Evolutionary conservation across 2,113 vertebrate species (phyloP).

Genomic region (Haemorhous mexicanus): DNA sequence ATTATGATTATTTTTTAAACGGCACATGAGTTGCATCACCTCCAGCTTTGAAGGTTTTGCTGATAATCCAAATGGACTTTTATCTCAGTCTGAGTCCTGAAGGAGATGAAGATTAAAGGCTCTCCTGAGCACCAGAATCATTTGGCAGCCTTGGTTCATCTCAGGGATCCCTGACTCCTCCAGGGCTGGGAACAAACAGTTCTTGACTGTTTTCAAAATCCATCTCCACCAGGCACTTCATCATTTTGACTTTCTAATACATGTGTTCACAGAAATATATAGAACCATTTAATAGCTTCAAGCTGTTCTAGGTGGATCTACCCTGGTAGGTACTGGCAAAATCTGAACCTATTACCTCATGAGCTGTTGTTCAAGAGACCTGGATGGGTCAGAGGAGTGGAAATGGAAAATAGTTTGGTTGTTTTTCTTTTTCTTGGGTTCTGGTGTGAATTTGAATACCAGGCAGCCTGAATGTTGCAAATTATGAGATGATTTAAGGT

Average conservation of each 20-base stretch:
- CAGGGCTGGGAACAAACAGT: conserved; percentile 37
- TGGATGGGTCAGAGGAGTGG: not conserved
- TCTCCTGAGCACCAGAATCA: not conserved
- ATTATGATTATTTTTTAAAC: not conserved
- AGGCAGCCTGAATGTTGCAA: not conserved
- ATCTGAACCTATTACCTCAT: not conserved
- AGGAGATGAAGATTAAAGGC: conserved; percentile 5
- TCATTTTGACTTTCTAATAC: conserved; percentile 10
- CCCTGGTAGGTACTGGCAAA: conserved; percentile 28
- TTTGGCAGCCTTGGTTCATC: conserved; percentile 4
- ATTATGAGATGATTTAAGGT: not conserved
- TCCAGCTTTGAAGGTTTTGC: conserved; percentile 38
- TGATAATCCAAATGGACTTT: not conserved
- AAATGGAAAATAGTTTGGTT: not conserved
- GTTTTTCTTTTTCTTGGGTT: not conserved
- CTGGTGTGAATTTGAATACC: not conserved
- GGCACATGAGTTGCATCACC: not conserved
- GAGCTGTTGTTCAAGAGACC: not conserved
- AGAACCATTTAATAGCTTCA: conserved; percentile 39
- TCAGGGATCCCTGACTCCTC: not conserved
- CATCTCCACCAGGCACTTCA: not conserved
- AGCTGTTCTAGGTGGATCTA: conserved; percentile 8
- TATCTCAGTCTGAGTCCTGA: not conserved
- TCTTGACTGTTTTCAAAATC: conserved; percentile 58
- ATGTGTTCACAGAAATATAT: not conserved